These are phyloP conservation scores for Poecilobothrus nobilitatus DNA, from an alignment of 2,888 invertebrate species.

Conservation along the genomic window DNA sequence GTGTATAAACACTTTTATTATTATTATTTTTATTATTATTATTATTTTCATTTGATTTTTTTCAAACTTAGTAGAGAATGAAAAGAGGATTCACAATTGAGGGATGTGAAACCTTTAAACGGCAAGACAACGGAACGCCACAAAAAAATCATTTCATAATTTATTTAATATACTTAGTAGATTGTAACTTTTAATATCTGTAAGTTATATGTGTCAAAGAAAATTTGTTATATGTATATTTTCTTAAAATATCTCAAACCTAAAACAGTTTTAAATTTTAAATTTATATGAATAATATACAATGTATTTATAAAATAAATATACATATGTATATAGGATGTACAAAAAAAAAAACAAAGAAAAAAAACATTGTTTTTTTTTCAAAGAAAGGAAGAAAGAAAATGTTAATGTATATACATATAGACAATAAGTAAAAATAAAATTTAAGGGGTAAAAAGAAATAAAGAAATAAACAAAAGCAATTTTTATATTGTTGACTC, in stretches of 20 bases:
- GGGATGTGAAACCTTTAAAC: constrained; percentile 1
- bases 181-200: neutral
- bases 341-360: no score
- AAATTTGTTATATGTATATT: neutral
- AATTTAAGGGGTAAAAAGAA: no score
- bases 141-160: neutral
- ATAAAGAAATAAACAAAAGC: no score
- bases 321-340: no score
- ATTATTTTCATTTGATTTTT: neutral
- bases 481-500: no score
- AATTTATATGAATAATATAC: no score
- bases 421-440: no score
- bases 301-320: no score
- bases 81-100: constrained; percentile 2
- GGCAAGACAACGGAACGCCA: neutral
- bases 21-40: constrained; percentile 5
- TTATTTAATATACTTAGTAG: neutral
- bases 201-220: neutral
- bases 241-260: neutral
- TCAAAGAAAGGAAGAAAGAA: no score
- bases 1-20: neutral
- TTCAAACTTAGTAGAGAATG: constrained; percentile 6
- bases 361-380: no score
- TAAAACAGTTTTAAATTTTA: neutral
- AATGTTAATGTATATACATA: no score